Base-by-base conservation (phyloP, 2,113 vertebrate genomes). In the Peromyscus leucopus region DNA sequence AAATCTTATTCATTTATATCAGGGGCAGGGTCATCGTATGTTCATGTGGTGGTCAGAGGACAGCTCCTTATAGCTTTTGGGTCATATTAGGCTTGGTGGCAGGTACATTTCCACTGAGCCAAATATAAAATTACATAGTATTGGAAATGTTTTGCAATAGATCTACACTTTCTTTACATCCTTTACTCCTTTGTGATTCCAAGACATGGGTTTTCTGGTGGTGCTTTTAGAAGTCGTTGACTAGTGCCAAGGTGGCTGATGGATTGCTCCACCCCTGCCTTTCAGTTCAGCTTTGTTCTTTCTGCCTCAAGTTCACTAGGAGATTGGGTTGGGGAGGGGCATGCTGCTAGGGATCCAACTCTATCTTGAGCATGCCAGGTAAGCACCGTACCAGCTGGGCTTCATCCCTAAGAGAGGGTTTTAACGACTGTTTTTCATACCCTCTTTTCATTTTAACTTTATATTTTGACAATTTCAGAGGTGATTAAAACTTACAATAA, bases 391-490 rank as follows among this genome's bases (percentile, higher is more conserved):
- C 33, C 26, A 61, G n/a, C 87, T 39, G 26, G 75, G 39, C 74
- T 42, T 46, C 57, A 76, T 46, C 39, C 55, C 55, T 76, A 33
- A 46, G 67, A 22, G 21, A 57, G 96, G 7, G 80, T 95, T 86
- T 86, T 55, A 89, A 80, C 80, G 15, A 10, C 17, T 95, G 26
- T 31, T 93, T 94, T 74, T 5, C 46, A 59, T 92, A 39, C 7
- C 75, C 12, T 90, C 2, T 76, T 91, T 93, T 90, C 93, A 74
- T 93, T 94, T 93, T 61, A 91, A 67, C 51, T 96, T 85, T 28
- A 48, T 69, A n/a, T 87, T 95, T 95, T 90, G 74, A 48, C 31
- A 79, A 7, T 88, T 90, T 84, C n/a, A 61, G 57, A n/a, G 24
- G 93, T 89, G 79, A 91, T 84, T 28, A 92, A 91, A 75, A 15